These are phyloP conservation scores for Coendou prehensilis DNA, from an alignment of 2,797 vertebrate species.

Conservation along the genomic window DNA sequence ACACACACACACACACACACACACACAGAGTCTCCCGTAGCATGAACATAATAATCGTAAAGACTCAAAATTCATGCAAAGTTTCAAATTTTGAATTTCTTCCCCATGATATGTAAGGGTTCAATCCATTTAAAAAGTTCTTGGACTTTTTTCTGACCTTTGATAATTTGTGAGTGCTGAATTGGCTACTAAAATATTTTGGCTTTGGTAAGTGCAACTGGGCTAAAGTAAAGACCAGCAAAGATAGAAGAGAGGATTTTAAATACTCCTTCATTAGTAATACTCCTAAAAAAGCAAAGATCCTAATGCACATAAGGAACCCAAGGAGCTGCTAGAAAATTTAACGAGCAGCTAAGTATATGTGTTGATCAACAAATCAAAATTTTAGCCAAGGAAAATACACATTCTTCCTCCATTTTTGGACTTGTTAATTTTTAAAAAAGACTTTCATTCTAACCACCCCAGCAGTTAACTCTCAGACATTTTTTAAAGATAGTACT, in stretches of 20 bases:
- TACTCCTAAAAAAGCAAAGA: neutral
- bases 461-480: neutral
- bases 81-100: constrained; percentile 1
- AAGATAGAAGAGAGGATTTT: neutral
- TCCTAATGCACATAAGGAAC: neutral
- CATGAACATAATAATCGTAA: neutral
- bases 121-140: neutral
- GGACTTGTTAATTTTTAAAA: neutral
- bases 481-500: neutral
- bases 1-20: too few species aligned
- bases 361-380: constrained; percentile 16
- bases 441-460: neutral
- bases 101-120: neutral
- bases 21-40: neutral
- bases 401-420: constrained; percentile 11
- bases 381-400: neutral
- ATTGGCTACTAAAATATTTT: constrained; percentile 45
- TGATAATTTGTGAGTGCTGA: constrained; percentile 23
- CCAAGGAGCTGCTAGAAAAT: neutral
- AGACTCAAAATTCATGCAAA: neutral
- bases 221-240: constrained; percentile 2
- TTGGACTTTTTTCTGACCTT: neutral
- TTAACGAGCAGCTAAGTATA: neutral
- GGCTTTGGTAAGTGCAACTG: neutral
- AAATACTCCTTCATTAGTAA: constrained; percentile 2